These are phyloP conservation scores for Crypturellus undulatus DNA, from an alignment of 2,113 vertebrate genomes.

Conservation along the genomic window DNA sequence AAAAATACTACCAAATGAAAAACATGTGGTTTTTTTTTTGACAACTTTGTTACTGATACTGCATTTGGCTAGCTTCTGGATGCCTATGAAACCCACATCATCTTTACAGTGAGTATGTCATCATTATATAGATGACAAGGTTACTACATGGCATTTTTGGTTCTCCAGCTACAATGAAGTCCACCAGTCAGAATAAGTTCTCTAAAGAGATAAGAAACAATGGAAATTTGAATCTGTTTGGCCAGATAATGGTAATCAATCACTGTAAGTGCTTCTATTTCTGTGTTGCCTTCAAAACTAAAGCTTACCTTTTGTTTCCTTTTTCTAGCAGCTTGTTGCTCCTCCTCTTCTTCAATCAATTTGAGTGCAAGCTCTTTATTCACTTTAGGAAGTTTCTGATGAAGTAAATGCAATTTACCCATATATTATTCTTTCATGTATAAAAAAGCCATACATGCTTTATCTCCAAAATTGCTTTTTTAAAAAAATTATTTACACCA, in stretches of 20 bases:
- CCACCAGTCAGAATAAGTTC: background rate
- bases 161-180: background rate
- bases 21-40: background rate
- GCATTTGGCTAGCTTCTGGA: background rate
- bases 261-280: background rate
- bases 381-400: constrained; percentile 92
- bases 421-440: background rate
- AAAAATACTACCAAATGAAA: background rate
- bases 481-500: too few species aligned
- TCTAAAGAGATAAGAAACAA: background rate
- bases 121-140: background rate
- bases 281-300: background rate
- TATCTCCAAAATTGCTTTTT: too few species aligned
- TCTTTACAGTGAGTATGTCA: background rate
- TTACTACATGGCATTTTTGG: background rate
- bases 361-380: constrained; percentile 97
- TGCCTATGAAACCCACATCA: fast-evolving
- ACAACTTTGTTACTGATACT: background rate
- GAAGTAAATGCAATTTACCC: background rate
- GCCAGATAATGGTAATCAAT: background rate
- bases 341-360: constrained; percentile 91
- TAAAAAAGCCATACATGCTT: background rate
- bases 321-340: constrained; percentile 77
- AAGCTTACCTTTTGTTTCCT: constrained; percentile 90
- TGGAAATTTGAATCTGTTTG: background rate